Base-by-base conservation (phyloP, 2,888 invertebrate species). In the Stictocephala bisonia region DNA sequence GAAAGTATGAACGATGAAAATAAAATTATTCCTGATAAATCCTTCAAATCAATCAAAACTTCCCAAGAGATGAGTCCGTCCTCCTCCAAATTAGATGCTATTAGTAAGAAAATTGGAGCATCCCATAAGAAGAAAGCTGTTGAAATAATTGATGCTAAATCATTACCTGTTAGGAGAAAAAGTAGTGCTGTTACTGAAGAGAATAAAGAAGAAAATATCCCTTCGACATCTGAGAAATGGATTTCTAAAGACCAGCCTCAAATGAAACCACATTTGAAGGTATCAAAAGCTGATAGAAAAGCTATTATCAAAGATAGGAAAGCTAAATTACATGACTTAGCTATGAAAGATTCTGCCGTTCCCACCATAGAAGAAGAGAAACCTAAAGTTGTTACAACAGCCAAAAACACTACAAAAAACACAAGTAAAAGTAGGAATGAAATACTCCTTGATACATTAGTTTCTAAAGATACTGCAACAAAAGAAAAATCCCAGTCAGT, bases 241-340 rank as follows among this genome's bases (percentile, higher is more conserved):
- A 18, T 56, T 4, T 29, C 56, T 1, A 56, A 29, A 29, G 31
- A 56, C 4, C n/a, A 56, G 2, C 3, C 27, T 6, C 18, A 7
- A 6, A 22, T 26, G 31, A 27, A 6, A 11, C 1, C 51, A n/a
- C 51, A 29, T 2, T 13, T 11, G 6, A 6, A 24, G 11, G 1
- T 27, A 56, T 22, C 1, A 2, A 56, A 27, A 29, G n/a, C 56
- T 1, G 56, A 56, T 13, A 9, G 4, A 7, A 56, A 56, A 15
- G 56, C 56, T 6, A n/a, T n/a, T n/a, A n/a, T n/a, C n/a, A n/a
- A n/a, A n/a, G 4, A n/a, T 13, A 56, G 56, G 15, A 56, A 56
- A 56, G 56, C 27, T 11, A 56, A 29, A 13, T 15, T 56, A 2
- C 27, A 56, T 15, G 27, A 27, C 24, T 2, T 56, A 2, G 56